Evolutionary conservation across 92 coral and sea anemone species (phyloP).

Genomic region (Micromussa lordhowensis): DNA sequence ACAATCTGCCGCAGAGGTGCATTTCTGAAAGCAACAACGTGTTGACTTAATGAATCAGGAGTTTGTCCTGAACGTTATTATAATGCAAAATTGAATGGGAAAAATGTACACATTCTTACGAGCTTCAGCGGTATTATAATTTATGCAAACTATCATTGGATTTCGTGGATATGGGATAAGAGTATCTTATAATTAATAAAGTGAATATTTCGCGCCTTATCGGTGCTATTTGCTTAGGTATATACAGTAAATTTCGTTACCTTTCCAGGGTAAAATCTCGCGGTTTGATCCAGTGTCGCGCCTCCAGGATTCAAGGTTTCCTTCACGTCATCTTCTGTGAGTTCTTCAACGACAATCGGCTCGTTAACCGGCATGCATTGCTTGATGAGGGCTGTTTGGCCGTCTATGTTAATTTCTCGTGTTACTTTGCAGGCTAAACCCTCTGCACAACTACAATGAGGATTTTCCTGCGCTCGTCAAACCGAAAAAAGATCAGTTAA

Average conservation of each 20-base stretch:
- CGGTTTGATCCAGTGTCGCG: background rate
- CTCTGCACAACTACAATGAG: conserved; percentile 68
- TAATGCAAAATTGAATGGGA: too few species aligned
- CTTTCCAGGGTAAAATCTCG: conserved; percentile 42
- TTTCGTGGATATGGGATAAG: too few species aligned
- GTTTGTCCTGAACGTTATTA: too few species aligned
- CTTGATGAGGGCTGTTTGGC: conserved; percentile 52
- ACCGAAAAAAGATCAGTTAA: background rate
- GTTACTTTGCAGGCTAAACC: conserved; percentile 75
- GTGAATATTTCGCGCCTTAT: too few species aligned
- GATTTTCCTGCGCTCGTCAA: conserved; percentile 24
- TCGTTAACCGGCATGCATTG: conserved; percentile 74
- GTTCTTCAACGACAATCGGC: conserved; percentile 48
- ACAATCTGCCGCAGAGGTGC: conserved; percentile 47
- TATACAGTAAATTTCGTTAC: background rate
- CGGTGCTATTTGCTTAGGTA: too few species aligned
- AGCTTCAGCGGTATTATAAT: too few species aligned
- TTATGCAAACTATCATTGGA: too few species aligned
- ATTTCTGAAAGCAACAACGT: conserved; percentile 13
- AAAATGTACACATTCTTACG: too few species aligned
- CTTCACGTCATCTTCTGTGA: conserved; percentile 69
- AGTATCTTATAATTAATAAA: too few species aligned
- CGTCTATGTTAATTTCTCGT: conserved; percentile 53
- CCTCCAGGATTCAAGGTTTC: conserved; percentile 39
- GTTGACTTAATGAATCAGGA: background rate